Evolutionary conservation across 1,140 invertebrate species (phyloP), one percentile per base, ranked within the genome.

Genomic region (Lethrus apterus): DNA sequence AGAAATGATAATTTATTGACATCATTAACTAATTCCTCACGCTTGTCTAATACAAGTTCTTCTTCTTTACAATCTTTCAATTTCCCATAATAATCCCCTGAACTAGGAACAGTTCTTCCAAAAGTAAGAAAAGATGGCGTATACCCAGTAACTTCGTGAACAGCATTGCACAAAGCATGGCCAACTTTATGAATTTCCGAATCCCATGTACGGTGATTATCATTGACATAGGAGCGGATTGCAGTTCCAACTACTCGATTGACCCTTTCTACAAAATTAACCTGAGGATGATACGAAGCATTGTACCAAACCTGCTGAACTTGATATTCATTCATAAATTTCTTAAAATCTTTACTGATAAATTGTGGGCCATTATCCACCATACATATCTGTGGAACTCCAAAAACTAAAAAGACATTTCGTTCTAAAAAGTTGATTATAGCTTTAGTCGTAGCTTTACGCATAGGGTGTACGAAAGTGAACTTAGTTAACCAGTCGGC

Each of bases 401-500:
- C 32, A 36, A 24, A 46, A 4, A 23, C 4, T 21, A 33, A 20
- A 14, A 44, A 44, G 24, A 44, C 26, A 4, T 44, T 17, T 8
- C 32, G 3, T 13, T 44, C 26, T 30, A 44, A n/a, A 7, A 31
- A 30, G 7, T 14, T 30, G 9, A n/a, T 14, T 7, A 44, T 26
- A 4, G 15, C 18, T 30, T 32, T 30, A 31, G 42, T 13, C 5
- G n/a, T 44, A 31, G 26, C 30, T 9, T 13, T 3, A 13, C 42
- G 42, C 15, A 46, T 17, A 2, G 42, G 41, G 15, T 26, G 9
- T 2, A 46, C 9, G 1, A 50, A 11, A 3, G 53, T 17, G 46
- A 60, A 14, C 55, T 58, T 14, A 48, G 58, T 15, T 11, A 33
- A 38, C 42, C 42, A 40, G 21, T 65, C 60, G 17, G 42, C 35